Evolutionary conservation across 1,140 invertebrate species (phyloP).

Genomic region (Tetramorium alpestre): DNA sequence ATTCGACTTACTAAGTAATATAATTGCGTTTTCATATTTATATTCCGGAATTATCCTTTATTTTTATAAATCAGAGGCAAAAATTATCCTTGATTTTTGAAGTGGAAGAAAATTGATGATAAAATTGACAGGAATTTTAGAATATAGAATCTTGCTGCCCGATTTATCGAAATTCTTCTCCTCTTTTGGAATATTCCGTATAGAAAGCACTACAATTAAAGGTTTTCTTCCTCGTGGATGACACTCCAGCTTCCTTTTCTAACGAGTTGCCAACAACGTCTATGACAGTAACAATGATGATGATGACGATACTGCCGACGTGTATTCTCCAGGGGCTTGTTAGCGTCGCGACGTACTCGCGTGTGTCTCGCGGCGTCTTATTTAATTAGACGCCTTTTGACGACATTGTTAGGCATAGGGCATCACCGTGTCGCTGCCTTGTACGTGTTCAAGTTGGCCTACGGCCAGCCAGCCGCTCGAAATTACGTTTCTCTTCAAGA

Average conservation of each 20-base stretch:
- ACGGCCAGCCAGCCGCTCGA: constrained; percentile 75
- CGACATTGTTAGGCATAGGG: constrained; percentile 82
- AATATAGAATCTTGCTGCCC: no score
- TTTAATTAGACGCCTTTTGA: constrained; percentile 84
- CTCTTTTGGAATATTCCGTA: neutral
- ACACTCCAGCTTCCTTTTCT: constrained; percentile 75
- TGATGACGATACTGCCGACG: constrained; percentile 64
- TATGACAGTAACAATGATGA: constrained; percentile 66
- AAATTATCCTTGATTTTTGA: neutral
- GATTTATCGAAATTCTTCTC: neutral
- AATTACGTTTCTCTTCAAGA: constrained; percentile 76
- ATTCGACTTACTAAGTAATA: constrained; percentile 61
- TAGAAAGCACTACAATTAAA: constrained; percentile 82
- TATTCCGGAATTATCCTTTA: neutral
- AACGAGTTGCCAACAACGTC: constrained; percentile 77
- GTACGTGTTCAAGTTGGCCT: constrained; percentile 84
- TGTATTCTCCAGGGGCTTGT: constrained; percentile 78
- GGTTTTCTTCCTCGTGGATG: constrained; percentile 71
- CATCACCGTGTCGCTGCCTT: constrained; percentile 67
- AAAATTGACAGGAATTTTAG: neutral
- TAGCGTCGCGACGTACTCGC: constrained; percentile 73
- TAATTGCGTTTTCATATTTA: neutral
- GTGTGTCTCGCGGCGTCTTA: constrained; percentile 82
- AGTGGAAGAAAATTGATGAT: neutral
- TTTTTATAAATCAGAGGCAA: neutral